Conservation (phyloP, 1,140 invertebrate genomes). For the Argopecten irradians region DNA sequence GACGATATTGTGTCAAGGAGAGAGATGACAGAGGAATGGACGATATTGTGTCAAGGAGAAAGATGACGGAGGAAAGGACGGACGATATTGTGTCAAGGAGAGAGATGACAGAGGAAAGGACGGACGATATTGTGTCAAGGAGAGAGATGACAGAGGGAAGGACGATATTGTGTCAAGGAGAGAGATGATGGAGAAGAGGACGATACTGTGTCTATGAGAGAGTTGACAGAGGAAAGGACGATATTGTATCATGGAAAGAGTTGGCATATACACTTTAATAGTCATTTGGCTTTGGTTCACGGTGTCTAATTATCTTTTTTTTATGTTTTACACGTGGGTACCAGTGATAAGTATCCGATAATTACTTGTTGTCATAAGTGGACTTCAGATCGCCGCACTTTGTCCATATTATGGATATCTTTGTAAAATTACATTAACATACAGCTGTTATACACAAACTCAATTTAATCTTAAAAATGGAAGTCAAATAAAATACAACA, state of each 20-base stretch:
- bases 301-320: neutral
- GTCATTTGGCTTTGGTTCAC: neutral
- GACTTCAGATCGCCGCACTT: neutral
- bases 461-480: neutral
- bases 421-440: neutral
- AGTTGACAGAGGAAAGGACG: too few relatives aligned
- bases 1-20: too few relatives aligned
- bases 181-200: too few relatives aligned
- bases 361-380: neutral
- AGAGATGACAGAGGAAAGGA: too few relatives aligned
- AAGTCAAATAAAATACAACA: neutral
- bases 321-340: neutral
- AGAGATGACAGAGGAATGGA: too few relatives aligned
- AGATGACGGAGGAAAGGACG: too few relatives aligned
- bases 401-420: neutral
- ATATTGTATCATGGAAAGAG: neutral
- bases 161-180: too few relatives aligned
- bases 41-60: too few relatives aligned
- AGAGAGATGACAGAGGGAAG: too few relatives aligned
- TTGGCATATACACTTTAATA: neutral
- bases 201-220: too few relatives aligned
- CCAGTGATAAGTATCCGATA: neutral
- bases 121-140: too few relatives aligned
- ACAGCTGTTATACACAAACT: neutral
- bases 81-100: too few relatives aligned